A percentile compares a stretch with the other conserved stretches of the same genome.
Evolutionary conservation across 2,797 vertebrate genomes (phyloP).

Genomic region (Mus spretus): DNA sequence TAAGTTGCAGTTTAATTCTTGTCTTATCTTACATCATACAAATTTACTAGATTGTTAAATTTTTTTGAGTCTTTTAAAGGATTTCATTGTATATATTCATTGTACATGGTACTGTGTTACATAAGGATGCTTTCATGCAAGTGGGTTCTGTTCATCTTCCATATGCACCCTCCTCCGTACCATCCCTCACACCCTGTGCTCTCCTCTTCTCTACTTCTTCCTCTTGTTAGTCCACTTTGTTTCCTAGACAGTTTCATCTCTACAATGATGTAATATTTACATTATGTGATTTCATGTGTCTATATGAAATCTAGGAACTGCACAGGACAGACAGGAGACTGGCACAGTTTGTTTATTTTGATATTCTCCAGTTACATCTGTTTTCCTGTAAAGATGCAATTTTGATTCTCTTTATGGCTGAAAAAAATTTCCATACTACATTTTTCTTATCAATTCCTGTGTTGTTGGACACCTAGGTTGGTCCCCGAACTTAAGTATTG

Average conservation of each 20-base stretch:
- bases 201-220: too few species aligned
- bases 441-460: not conserved
- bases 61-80: not conserved
- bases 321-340: not conserved
- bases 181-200: not conserved
- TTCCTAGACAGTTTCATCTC: not conserved
- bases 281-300: not conserved
- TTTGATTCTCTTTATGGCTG: not conserved
- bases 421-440: not conserved
- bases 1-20: slow-evolving; percentile 85
- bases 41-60: not conserved
- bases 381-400: not conserved
- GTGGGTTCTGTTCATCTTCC: too few species aligned
- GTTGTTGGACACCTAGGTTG: not conserved
- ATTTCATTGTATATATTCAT: not conserved
- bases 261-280: not conserved
- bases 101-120: not conserved
- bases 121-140: not conserved
- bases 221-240: not conserved
- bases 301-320: not conserved
- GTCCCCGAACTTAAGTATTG: not conserved
- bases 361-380: not conserved
- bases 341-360: not conserved
- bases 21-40: not conserved
- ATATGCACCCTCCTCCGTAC: not conserved